Evolutionary conservation across 2,113 vertebrate genomes (phyloP).

Genomic region (Pelusios castaneus): DNA sequence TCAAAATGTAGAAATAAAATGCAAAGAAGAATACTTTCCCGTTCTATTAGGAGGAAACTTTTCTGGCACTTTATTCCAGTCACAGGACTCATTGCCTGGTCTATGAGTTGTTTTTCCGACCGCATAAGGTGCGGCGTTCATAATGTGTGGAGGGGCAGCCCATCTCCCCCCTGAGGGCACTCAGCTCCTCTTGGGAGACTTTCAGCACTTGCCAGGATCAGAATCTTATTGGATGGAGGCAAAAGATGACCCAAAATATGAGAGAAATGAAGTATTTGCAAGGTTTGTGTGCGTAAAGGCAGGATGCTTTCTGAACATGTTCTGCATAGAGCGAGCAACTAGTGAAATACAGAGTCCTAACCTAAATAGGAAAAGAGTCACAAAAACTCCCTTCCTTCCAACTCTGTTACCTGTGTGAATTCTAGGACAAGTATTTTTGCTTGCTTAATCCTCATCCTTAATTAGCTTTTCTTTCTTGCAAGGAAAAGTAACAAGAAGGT

Average conservation of each 20-base stretch:
- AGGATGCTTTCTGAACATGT: background rate
- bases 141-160: background rate
- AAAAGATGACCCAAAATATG: background rate
- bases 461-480: conserved; percentile 59
- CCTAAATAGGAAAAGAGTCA: background rate
- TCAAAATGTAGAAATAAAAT: background rate
- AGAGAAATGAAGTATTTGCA: background rate
- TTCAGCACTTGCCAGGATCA: background rate
- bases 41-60: rapidly evolving
- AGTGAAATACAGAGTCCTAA: background rate
- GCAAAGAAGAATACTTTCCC: background rate
- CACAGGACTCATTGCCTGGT: background rate
- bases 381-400: background rate
- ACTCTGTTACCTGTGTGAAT: conserved; percentile 40
- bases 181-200: background rate
- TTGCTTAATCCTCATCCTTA: conserved; percentile 64
- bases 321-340: background rate
- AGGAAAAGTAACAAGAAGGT: conserved; percentile 66
- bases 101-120: background rate
- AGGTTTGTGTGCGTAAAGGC: background rate
- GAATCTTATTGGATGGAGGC: background rate
- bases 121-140: background rate
- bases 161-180: rapidly evolving
- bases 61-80: conserved; percentile 2
- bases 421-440: conserved; percentile 61